Base-by-base conservation (phyloP, 2,888 invertebrate species). In the Agrochola lychnidis region DNA sequence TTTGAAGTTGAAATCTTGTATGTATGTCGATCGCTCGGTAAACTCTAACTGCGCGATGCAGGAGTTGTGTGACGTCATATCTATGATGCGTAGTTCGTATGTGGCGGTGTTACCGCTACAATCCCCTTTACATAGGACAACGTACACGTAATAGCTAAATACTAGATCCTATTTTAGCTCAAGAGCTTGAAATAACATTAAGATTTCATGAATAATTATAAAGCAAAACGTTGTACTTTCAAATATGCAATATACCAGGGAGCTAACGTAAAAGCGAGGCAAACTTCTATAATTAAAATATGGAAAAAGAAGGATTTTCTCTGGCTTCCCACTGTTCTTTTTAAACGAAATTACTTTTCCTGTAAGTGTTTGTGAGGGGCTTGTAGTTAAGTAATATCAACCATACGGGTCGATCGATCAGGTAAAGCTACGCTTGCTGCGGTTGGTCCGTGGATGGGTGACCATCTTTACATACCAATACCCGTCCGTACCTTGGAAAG, bases 191-290 rank as follows among this genome's bases (percentile, higher is more conserved):
- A 77, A 77, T 70, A 57, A 70, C 16, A 51, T 51, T 19, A 7
- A 7, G 48, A 30, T 56, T 70, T 78, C n/a, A 56, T 53, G 69
- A 77, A 77, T 77, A 36, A 69, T 48, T 56, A n/a, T 42, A 57
- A 78, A 63, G 78, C 42, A 51, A 48, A 51, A 48, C n/a, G 16
- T 42, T 62, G 64, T 42, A 51, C 51, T 12, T 73, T 42, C 25
- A 40, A 70, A 19, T 6, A 61, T 51, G 40, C 16, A 36, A 68
- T 59, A 63, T 2, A 5, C 42, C 16, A 53, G 30, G 7, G 19
- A 16, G 4, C 5, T 59, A 22, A 40, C 10, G 10, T 30, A 12
- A 42, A 6, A 3, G 30, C 22, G 0, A n/a, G 51, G 22, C 25
- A n/a, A 51, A 51, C 30, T 73, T 73, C 4, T 59, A 4, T 25